phyloP scores from a whole-genome alignment of 2,113 vertebrate species.

The Pomatorhinus ruficollis region DNA sequence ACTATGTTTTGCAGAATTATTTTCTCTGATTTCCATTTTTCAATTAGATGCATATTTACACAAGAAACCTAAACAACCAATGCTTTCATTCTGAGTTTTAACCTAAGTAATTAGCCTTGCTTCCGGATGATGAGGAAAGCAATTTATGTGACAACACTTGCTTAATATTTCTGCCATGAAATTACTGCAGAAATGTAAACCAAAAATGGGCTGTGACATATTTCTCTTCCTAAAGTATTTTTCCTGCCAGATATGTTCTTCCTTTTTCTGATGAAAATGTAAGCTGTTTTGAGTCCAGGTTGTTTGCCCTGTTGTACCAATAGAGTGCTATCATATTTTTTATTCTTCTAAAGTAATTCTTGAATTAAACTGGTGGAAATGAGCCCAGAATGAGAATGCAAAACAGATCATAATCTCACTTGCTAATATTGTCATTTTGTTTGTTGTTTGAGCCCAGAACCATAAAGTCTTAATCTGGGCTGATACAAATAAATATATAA shows the following conservation, averaged over 20 bases:
- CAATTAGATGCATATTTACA: not conserved
- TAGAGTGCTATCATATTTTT: not conserved
- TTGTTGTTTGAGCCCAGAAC: not conserved
- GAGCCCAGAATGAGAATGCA: not conserved
- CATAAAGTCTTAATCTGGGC: not conserved
- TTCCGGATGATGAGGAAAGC: not conserved
- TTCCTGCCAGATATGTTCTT: not conserved
- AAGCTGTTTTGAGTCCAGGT: not conserved
- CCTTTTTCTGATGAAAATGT: not conserved
- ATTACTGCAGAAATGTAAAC: not conserved
- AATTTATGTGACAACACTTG: not conserved
- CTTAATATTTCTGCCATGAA: not conserved
- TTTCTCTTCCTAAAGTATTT: not conserved
- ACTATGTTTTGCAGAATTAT: not conserved
- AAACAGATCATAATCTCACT: not conserved
- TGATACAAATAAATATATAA: not conserved
- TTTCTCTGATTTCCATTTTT: slow-evolving; percentile 15
- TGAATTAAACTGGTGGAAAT: not conserved
- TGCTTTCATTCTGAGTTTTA: not conserved
- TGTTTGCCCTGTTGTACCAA: not conserved
- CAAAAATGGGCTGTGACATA: not conserved
- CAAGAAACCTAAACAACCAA: not conserved
- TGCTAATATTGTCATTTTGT: not conserved
- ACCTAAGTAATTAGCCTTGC: not conserved
- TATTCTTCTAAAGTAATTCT: not conserved